Evolutionary conservation across 2,888 invertebrate genomes (phyloP), one percentile per base, ranked within the genome.

Genomic region (Calliphora vomitoria): DNA sequence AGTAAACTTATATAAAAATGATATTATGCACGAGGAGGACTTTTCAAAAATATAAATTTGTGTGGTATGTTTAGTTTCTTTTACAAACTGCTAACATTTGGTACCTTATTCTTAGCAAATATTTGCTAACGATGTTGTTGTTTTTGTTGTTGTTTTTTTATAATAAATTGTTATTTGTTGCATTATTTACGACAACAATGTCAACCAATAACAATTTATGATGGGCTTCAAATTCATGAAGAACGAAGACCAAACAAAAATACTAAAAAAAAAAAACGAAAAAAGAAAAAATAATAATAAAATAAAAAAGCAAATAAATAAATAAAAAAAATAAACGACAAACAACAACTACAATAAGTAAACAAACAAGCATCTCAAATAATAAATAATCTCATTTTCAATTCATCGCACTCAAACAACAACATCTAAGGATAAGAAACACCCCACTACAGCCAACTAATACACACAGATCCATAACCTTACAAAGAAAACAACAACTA

Each of bases 91-190:
- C 11, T n/a, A 38, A n/a, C 8, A 53, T 53, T 66, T 41, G 25
- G n/a, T 13, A n/a, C 5, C 47, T 68, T 44, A 25, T 60, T 64
- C 13, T 44, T 13, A 47, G 31, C 18, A 62, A 80, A 80, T 62
- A 71, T 80, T 35, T 80, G 58, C n/a, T 64, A 50, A 8, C 31
- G n/a, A 44, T 20, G 35, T 71, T 69, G 44, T 35, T 74, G 15
- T 62, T 62, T 25, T 25, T 64, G 41, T 35, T 50, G 75, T 38
- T 50, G 62, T 38, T 62, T n/a, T n/a, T n/a, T n/a, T 50, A 84
- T 83, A 75, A 87, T 87, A 87, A 87, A 87, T 87, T 84, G 81
- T 81, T 87, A 84, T 87, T 84, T 64, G 71, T 81, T 81, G 68
- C 83, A 76, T 72, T 87, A 64, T 83, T 83, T 58, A 62, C 81